A percentile compares a stretch with the other conserved stretches of the same genome.
Conservation (phyloP, 2,888 invertebrate species). For the Parthenolecanium corni region DNA sequence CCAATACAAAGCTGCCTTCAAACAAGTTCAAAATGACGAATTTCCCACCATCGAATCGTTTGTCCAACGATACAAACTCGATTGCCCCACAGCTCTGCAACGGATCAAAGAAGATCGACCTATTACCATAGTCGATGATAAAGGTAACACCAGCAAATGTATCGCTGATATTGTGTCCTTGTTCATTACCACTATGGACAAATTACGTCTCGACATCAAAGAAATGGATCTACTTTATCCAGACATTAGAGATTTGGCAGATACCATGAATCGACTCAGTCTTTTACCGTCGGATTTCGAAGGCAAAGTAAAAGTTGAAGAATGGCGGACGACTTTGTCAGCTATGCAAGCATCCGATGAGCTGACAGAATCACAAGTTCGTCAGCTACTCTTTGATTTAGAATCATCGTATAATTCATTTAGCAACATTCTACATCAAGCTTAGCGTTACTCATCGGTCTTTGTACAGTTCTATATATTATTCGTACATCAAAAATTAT, state of each 20-base stretch:
- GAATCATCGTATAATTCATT: constrained; percentile 95
- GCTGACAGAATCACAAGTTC: constrained; percentile 80
- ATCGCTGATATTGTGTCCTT: constrained; percentile 97
- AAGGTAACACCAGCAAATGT: constrained; percentile 97
- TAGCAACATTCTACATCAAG: constrained; percentile 72
- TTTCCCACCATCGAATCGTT: constrained; percentile 84
- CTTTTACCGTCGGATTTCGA: constrained; percentile 87
- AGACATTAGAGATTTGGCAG: constrained; percentile 80
- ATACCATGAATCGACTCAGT: constrained; percentile 87
- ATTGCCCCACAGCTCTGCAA: constrained; percentile 94
- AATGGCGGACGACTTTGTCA: constrained; percentile 85
- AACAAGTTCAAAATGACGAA: constrained; percentile 88
- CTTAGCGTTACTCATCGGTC: constrained; percentile 12
- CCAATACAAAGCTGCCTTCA: constrained; percentile 93
- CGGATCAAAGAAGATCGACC: constrained; percentile 95
- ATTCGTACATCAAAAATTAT: too few relatives aligned
- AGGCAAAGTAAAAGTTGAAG: constrained; percentile 76
- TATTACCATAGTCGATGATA: constrained; percentile 94
- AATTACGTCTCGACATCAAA: constrained; percentile 81
- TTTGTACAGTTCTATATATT: too few relatives aligned
- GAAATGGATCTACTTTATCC: constrained; percentile 98
- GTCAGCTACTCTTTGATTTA: constrained; percentile 93
- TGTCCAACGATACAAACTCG: constrained; percentile 77
- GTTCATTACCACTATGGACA: constrained; percentile 98
- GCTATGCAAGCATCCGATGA: constrained; percentile 96